Percentiles rank a stretch among this genome's conserved stretches.
Evolutionary conservation across 1,140 invertebrate species (phyloP).

Genomic region (Lasaia peninsularis): DNA sequence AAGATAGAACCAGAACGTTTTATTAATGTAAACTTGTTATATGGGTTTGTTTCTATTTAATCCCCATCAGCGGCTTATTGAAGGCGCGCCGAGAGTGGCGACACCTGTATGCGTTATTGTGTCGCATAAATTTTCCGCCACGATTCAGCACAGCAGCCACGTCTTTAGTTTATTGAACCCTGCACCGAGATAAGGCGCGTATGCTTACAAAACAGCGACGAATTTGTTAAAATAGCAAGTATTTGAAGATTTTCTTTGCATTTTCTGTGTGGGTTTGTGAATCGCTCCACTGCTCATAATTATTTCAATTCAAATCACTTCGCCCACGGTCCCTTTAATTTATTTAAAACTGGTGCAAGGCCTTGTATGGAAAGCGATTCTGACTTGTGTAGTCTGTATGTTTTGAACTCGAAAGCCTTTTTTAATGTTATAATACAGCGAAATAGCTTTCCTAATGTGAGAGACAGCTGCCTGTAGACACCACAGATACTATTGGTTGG

Average conservation of each 20-base stretch:
- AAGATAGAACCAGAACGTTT: slow-evolving; percentile 17
- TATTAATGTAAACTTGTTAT: slow-evolving; percentile 38
- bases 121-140: slow-evolving; percentile 62
- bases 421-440: too few species aligned
- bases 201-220: slow-evolving; percentile 41
- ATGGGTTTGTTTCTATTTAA: slow-evolving; percentile 47
- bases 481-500: too few species aligned
- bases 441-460: too few species aligned
- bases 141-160: slow-evolving; percentile 50
- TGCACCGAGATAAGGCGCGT: slow-evolving; percentile 52
- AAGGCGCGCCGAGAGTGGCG: slow-evolving; percentile 53
- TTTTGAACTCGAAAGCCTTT: too few species aligned
- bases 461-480: too few species aligned
- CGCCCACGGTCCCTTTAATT: slow-evolving; percentile 64
- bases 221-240: slow-evolving; percentile 32
- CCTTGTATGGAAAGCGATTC: slow-evolving; percentile 49
- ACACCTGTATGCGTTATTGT: slow-evolving; percentile 74
- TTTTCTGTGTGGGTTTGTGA: slow-evolving; percentile 52
- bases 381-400: slow-evolving; percentile 30
- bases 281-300: slow-evolving; percentile 55
- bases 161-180: slow-evolving; percentile 66
- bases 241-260: slow-evolving; percentile 53
- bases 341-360: slow-evolving; percentile 44
- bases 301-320: slow-evolving; percentile 76
- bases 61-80: slow-evolving; percentile 58